Conservation (phyloP, 2,888 invertebrate genomes). For the Pseudeuparius sepicola region DNA sequence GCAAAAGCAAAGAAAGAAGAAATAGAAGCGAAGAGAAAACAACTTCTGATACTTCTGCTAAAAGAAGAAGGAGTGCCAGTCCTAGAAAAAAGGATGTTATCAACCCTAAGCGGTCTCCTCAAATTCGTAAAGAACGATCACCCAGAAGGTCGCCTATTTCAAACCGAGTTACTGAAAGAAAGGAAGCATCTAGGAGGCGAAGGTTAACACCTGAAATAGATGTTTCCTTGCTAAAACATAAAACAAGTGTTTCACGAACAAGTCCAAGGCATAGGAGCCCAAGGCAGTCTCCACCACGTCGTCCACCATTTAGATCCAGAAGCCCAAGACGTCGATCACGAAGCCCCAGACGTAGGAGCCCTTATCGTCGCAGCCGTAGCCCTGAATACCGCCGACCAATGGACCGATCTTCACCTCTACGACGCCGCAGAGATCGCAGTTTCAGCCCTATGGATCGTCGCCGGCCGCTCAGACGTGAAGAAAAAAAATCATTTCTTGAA, state of each 20-base stretch:
- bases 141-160: too few relatives aligned
- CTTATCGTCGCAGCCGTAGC: constrained; percentile 12
- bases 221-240: too few relatives aligned
- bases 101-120: constrained; percentile 1
- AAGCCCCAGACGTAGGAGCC: constrained; percentile 16
- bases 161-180: background rate
- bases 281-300: constrained; percentile 7
- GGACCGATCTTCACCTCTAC: constrained; percentile 10
- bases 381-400: constrained; percentile 10
- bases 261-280: constrained; percentile 9
- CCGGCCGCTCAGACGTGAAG: constrained; percentile 18
- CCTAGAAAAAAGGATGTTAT: constrained; percentile 1
- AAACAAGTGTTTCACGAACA: too few relatives aligned
- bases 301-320: constrained; percentile 8
- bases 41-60: too few relatives aligned
- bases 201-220: too few relatives aligned
- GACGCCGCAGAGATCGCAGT: constrained; percentile 16
- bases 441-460: constrained; percentile 15
- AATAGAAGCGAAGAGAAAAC: too few relatives aligned
- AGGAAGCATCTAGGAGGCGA: background rate
- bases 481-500: constrained; percentile 34
- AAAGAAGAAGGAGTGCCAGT: constrained; percentile 15
- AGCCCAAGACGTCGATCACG: constrained; percentile 12
- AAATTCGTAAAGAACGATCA: background rate
- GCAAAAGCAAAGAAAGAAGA: too few relatives aligned